Percentiles rank a stretch among this genome's conserved stretches.
Evolutionary conservation across 2,888 invertebrate genomes (phyloP).

Genomic region (Eugnorisma glareosa): DNA sequence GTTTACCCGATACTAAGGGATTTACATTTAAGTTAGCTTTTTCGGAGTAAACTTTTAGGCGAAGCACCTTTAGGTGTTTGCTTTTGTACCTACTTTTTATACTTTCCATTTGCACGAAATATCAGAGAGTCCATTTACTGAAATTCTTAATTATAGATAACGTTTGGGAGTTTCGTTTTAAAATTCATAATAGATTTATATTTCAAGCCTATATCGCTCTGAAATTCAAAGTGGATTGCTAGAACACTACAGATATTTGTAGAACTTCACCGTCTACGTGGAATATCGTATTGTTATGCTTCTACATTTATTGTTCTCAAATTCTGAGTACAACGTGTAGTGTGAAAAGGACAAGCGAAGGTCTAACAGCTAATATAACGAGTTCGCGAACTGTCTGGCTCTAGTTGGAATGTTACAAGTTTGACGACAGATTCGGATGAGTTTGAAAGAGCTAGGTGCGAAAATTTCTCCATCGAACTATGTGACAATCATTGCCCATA

Average conservation of each 20-base stretch:
- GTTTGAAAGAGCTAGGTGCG: conserved; percentile 66
- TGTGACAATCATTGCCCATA: too few species aligned
- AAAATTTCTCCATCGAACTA: conserved; percentile 71
- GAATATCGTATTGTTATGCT: conserved; percentile 1
- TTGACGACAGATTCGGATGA: conserved; percentile 78
- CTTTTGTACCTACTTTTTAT: conserved; percentile 46
- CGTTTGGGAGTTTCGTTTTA: background rate
- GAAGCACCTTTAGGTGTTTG: conserved; percentile 34
- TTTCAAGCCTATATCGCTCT: background rate
- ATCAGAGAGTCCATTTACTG: conserved; percentile 23
- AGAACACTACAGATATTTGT: background rate
- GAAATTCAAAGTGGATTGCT: background rate
- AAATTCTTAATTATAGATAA: conserved; percentile 12
- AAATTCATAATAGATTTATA: background rate
- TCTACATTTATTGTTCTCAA: background rate
- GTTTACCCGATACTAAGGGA: conserved; percentile 65
- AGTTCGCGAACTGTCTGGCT: conserved; percentile 77
- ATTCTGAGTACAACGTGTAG: conserved; percentile 45
- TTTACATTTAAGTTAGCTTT: conserved; percentile 67
- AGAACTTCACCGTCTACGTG: background rate
- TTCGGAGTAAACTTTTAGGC: conserved; percentile 50
- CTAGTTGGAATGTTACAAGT: conserved; percentile 78
- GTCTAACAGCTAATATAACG: conserved; percentile 77
- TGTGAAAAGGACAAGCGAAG: conserved; percentile 71
- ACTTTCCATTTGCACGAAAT: conserved; percentile 25